These are phyloP conservation scores for Melanotaenia nigrans DNA, from an alignment of 2,797 vertebrate species.

Conservation along the genomic window DNA sequence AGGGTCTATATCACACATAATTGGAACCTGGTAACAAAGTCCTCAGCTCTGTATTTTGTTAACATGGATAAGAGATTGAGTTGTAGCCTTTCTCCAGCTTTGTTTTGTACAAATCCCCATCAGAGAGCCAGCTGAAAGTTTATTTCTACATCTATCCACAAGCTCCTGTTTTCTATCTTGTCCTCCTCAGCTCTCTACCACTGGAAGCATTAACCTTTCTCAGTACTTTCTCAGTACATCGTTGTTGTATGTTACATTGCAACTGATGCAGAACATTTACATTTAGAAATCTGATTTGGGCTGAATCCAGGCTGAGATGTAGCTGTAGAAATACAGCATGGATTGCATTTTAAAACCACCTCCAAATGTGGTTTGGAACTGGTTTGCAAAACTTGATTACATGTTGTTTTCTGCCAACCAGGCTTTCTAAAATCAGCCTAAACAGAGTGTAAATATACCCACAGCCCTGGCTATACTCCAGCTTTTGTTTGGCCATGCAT, in stretches of 20 bases:
- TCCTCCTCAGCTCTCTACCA: background rate
- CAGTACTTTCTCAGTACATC: no score
- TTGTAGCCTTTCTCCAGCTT: background rate
- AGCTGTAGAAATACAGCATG: no score
- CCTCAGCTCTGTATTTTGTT: no score
- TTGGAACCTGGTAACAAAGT: background rate
- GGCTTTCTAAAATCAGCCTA: background rate
- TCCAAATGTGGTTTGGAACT: background rate
- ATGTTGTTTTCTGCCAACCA: background rate
- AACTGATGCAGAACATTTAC: no score
- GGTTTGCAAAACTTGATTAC: background rate
- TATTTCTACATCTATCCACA: background rate
- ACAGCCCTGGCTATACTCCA: background rate
- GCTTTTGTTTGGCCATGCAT: background rate
- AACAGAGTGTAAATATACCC: no score
- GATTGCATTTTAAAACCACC: no score
- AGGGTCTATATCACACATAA: background rate
- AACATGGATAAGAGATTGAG: background rate
- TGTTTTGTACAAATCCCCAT: background rate
- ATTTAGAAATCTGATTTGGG: no score
- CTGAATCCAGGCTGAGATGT: no score
- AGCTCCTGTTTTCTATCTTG: background rate
- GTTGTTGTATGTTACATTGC: no score
- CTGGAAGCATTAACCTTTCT: background rate
- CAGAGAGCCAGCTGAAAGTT: background rate